Conservation (phyloP, 1,140 invertebrate genomes). For the Cotesia glomerata region DNA sequence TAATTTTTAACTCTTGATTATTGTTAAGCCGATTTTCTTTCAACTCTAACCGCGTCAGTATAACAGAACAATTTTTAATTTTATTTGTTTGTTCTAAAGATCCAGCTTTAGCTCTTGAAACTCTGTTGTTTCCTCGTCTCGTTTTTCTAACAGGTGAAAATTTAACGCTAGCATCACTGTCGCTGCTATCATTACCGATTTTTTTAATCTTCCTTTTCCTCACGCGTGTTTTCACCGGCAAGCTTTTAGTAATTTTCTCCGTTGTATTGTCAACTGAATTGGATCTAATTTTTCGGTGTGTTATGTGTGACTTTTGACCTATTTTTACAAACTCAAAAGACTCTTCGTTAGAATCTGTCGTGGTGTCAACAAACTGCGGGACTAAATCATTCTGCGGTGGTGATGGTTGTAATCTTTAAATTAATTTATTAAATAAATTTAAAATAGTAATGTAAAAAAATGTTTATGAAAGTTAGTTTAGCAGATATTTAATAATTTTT, state of each 20-base stretch:
- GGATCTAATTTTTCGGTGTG: no score
- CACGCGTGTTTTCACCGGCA: not conserved
- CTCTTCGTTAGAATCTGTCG: no score
- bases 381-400: no score
- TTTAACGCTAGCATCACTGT: not conserved
- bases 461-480: no score
- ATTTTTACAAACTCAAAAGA: no score
- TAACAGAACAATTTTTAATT: constrained; percentile 9
- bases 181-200: not conserved
- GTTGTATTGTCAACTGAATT: not conserved
- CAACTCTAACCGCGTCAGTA: not conserved
- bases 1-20: not conserved
- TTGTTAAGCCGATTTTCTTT: not conserved
- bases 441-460: no score
- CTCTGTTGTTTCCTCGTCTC: not conserved
- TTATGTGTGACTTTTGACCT: no score
- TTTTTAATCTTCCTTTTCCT: not conserved
- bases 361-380: no score
- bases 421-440: no score
- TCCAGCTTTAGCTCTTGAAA: not conserved
- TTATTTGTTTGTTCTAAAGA: not conserved
- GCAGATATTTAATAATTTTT: no score
- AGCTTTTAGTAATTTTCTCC: not conserved
- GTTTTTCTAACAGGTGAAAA: not conserved
- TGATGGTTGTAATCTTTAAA: no score